Conservation (phyloP, 2,113 vertebrate species). For the Myanophis thanlyinensis region DNA sequence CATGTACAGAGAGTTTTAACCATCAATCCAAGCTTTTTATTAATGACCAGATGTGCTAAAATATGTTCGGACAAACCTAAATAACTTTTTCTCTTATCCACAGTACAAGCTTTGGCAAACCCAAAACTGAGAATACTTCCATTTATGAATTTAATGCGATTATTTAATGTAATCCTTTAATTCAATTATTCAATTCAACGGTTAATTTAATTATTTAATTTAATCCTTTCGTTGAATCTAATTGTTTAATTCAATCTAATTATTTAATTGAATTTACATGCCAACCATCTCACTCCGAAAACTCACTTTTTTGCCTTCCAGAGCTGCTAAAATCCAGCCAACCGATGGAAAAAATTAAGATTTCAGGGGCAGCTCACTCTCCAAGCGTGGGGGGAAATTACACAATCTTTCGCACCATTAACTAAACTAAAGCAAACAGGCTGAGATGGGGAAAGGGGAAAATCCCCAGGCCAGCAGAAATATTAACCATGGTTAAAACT, state of each 20-base stretch:
- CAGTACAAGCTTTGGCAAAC: neutral
- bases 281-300: neutral
- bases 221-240: too few relatives aligned
- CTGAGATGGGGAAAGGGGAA: neutral
- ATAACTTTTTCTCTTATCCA: neutral
- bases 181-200: too few relatives aligned
- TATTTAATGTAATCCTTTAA: neutral
- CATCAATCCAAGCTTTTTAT: neutral
- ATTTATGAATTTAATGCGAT: neutral
- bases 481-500: neutral
- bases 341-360: neutral
- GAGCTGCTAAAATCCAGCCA: neutral
- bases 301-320: neutral
- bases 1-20: neutral
- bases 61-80: neutral
- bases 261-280: neutral
- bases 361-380: neutral
- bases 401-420: neutral
- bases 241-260: too few relatives aligned
- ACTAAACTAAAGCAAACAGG: neutral
- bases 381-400: neutral
- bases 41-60: neutral
- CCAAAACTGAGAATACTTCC: neutral
- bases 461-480: neutral
- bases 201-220: too few relatives aligned